Evolutionary conservation across 1,140 invertebrate species (phyloP).

Genomic region (Zaprionus davidi): DNA sequence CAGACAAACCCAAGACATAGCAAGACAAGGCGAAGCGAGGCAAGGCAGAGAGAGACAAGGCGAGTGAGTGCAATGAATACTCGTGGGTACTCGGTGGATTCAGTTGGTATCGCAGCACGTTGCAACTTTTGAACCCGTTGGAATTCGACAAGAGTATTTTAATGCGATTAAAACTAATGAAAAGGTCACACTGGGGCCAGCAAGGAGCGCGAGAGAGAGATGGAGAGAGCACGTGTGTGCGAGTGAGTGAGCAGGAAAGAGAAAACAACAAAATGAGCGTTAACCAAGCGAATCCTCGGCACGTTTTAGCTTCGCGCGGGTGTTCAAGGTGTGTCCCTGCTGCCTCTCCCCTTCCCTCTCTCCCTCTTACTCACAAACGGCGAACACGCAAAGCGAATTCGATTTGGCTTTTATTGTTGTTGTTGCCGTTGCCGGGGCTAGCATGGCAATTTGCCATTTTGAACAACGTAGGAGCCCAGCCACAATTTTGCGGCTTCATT

Average conservation of each 20-base stretch:
- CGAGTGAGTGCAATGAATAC: background rate
- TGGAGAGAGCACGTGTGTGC: constrained; percentile 1
- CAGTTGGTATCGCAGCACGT: constrained; percentile 39
- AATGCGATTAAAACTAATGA: constrained; percentile 75
- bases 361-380: background rate
- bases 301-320: constrained; percentile 68
- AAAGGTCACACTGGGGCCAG: constrained; percentile 36
- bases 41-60: background rate
- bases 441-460: constrained; percentile 82
- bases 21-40: background rate
- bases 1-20: background rate
- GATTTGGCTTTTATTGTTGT: constrained; percentile 61
- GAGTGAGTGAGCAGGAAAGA: constrained; percentile 1
- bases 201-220: constrained; percentile 18
- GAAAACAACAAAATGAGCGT: constrained; percentile 77
- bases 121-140: constrained; percentile 69
- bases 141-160: constrained; percentile 48
- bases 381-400: constrained; percentile 77
- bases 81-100: background rate
- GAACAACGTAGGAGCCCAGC: constrained; percentile 64
- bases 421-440: constrained; percentile 39
- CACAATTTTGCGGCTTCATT: constrained; percentile 81
- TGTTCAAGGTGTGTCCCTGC: constrained; percentile 56
- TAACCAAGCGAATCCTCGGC: constrained; percentile 81
- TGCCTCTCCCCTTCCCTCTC: background rate